Evolutionary conservation across 1,140 invertebrate species (phyloP), one percentile per base, ranked within the genome.

Genomic region (Bicyclus anynana): DNA sequence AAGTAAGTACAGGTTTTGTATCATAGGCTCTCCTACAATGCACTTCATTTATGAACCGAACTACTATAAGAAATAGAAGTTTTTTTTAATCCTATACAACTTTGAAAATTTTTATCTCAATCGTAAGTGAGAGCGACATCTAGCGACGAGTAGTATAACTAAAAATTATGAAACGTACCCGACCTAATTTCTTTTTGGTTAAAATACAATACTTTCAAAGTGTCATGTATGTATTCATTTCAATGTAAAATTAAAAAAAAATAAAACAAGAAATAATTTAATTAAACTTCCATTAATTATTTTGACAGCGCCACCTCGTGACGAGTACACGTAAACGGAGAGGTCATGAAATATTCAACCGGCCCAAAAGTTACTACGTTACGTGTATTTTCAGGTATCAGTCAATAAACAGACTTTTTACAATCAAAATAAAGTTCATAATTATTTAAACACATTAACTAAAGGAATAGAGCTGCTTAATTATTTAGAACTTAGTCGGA

Each of bases 291-390:
- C 10, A n/a, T 49, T 26, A 53, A 38, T 47, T 23, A 14, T 3
- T 7, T 44, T 23, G 7, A 13, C 53, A 56, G 2, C 55, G 76
- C 67, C 79, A 75, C 75, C 81, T 82, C 26, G 44, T 17, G 68
- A 16, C 48, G 27, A 59, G 47, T 65, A 67, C 53, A 23, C n/a
- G 2, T 35, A 79, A 67, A 6, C 48, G 18, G 2, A n/a, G 5
- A 42, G 16, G 20, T 62, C 55, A 75, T 84, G 69, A 84, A 81
- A 73, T 75, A 84, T 84, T 77, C 58, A 70, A 44, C 20, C 55
- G 47, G 69, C 54, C 67, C 70, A 53, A 84, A 80, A 80, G 74
- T 80, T 84, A 80, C 69, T 65, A 69, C 59, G 62, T 72, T 67
- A 75, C 64, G 63, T 72, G 64, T 62, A 71, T 68, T 55, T 49